These are phyloP conservation scores for Synanthedon vespiformis DNA, from an alignment of 2,888 invertebrate genomes.

Conservation along the genomic window DNA sequence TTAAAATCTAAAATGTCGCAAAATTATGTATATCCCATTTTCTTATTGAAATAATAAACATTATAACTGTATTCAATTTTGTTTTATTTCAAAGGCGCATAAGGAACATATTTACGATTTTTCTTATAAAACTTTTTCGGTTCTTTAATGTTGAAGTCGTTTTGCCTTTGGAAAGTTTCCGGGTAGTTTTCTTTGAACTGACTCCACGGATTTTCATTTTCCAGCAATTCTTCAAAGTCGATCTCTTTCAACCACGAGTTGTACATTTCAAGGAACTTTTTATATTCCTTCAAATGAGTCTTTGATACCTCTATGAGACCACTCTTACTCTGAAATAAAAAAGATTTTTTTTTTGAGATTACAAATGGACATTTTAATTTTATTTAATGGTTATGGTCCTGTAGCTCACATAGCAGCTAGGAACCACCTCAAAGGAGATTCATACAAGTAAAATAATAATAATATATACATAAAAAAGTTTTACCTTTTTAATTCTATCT, in stretches of 20 bases:
- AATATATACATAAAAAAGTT: no score
- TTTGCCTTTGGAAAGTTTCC: constrained; percentile 41
- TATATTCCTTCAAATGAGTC: constrained; percentile 39
- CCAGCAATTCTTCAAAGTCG: constrained; percentile 44
- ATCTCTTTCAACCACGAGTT: constrained; percentile 45
- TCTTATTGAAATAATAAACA: not conserved
- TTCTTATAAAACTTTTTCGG: constrained; percentile 53
- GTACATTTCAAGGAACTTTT: constrained; percentile 37
- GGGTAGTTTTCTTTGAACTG: constrained; percentile 66
- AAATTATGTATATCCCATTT: not conserved
- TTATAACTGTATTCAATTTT: not conserved
- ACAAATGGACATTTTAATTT: no score
- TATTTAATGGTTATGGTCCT: no score
- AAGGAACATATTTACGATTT: constrained; percentile 11
- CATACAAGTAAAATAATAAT: no score
- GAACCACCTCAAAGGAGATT: no score
- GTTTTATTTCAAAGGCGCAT: not conserved
- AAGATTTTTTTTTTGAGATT: not conserved
- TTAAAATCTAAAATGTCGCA: constrained; percentile 68
- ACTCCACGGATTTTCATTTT: constrained; percentile 73
- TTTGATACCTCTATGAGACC: constrained; percentile 25
- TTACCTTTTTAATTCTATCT: constrained; percentile 54
- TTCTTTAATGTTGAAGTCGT: constrained; percentile 26
- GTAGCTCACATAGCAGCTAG: no score
- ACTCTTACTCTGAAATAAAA: constrained; percentile 29